phyloP scores from a whole-genome alignment of 2,797 vertebrate genomes.

The Mustela erminea region DNA sequence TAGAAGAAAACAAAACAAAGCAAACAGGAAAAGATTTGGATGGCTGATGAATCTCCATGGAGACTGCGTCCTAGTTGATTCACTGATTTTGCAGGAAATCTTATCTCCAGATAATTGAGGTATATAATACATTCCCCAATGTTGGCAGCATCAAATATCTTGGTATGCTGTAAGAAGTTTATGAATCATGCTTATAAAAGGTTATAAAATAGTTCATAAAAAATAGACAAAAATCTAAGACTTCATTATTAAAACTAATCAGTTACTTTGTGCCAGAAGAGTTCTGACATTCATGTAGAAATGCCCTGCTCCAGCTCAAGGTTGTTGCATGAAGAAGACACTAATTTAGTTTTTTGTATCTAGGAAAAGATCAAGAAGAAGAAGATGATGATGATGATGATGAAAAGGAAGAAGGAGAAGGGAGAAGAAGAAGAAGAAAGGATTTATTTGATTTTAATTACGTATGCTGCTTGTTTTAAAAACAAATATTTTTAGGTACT shows the following conservation, averaged over 20 bases:
- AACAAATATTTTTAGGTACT: slow-evolving; percentile 64
- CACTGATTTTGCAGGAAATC: neutral
- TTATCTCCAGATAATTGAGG: neutral
- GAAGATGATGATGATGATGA: neutral
- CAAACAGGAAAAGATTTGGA: fast-evolving
- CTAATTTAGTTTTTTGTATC: slow-evolving; percentile 14
- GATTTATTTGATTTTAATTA: slow-evolving; percentile 54
- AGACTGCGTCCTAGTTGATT: neutral
- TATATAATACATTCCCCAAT: neutral
- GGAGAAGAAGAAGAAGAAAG: neutral
- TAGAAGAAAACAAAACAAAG: neutral
- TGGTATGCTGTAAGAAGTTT: neutral
- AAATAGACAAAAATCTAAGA: neutral
- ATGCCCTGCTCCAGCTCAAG: neutral
- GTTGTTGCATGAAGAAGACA: neutral
- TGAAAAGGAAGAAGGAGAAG: neutral
- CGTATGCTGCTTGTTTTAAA: neutral
- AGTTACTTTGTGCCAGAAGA: neutral
- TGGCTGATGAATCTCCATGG: neutral
- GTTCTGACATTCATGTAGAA: neutral
- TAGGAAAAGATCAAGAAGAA: neutral
- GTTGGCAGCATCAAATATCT: neutral
- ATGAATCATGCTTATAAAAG: neutral
- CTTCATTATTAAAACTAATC: neutral
- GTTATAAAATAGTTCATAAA: neutral